Conservation (phyloP, 2,888 invertebrate species). For the Xestia sexstrigata region DNA sequence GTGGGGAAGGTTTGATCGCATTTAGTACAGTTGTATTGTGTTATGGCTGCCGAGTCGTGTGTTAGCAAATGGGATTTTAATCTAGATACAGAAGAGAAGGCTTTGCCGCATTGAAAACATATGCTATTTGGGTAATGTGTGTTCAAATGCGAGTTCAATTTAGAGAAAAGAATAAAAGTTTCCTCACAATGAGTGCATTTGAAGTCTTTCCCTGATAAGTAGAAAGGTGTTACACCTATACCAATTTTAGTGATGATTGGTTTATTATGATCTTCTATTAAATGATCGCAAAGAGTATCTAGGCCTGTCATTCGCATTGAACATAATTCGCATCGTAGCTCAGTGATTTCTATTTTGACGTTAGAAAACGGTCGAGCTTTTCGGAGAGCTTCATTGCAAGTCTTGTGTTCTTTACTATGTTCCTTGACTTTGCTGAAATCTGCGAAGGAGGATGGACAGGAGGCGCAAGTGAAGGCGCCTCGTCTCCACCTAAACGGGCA, state of each 20-base stretch:
- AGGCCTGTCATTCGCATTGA: constrained; percentile 69
- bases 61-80: constrained; percentile 79
- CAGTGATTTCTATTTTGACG: constrained; percentile 82
- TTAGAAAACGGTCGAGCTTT: constrained; percentile 72
- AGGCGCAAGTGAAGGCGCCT: constrained; percentile 82
- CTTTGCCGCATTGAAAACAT: constrained; percentile 85
- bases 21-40: constrained; percentile 76
- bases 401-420: constrained; percentile 77
- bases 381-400: constrained; percentile 77
- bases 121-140: constrained; percentile 84
- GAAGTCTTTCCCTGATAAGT: constrained; percentile 74
- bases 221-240: constrained; percentile 81
- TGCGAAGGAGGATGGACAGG: constrained; percentile 79
- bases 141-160: constrained; percentile 84
- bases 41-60: constrained; percentile 70
- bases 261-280: constrained; percentile 77
- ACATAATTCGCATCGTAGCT: constrained; percentile 81
- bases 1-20: constrained; percentile 79
- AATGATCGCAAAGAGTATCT: constrained; percentile 78
- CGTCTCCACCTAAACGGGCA: constrained; percentile 85
- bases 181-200: constrained; percentile 79
- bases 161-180: constrained; percentile 80
- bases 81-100: constrained; percentile 78
- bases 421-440: constrained; percentile 79
- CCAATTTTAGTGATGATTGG: constrained; percentile 74